phyloP scores from a whole-genome alignment of 1,140 invertebrate genomes.

The Drosophila parvula region DNA sequence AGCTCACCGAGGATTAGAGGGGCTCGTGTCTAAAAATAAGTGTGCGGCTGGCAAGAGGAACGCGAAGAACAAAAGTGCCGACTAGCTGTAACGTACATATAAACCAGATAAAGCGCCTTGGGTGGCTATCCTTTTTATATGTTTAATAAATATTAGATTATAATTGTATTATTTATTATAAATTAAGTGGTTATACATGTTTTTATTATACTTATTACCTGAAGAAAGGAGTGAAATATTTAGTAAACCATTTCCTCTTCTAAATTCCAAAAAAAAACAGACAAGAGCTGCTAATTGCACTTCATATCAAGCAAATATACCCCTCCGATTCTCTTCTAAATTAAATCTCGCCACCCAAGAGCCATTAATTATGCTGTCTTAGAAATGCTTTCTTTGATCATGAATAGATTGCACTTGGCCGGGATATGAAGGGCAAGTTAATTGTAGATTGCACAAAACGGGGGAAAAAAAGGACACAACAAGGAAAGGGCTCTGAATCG shows the following conservation, averaged over 20 bases:
- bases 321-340: neutral
- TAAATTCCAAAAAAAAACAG: neutral
- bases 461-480: neutral
- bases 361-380: constrained; percentile 10
- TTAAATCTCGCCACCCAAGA: neutral
- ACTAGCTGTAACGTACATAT: neutral
- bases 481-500: constrained; percentile 2
- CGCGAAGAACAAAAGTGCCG: constrained; percentile 28
- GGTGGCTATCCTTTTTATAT: neutral
- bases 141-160: neutral
- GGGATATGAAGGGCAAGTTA: neutral
- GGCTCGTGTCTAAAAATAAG: constrained; percentile 45
- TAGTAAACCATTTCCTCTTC: neutral
- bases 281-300: neutral
- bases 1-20: constrained; percentile 34
- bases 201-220: neutral
- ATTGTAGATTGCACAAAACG: neutral
- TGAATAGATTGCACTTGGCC: neutral
- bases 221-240: neutral
- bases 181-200: neutral
- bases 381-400: constrained; percentile 4
- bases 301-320: neutral
- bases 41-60: constrained; percentile 21
- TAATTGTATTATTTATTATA: too few species aligned
- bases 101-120: constrained; percentile 5